A percentile compares a stretch with the other conserved stretches of the same genome.
phyloP scores from a whole-genome alignment of 92 coral and sea anemone genomes.

The Epizoanthus rinbou region DNA sequence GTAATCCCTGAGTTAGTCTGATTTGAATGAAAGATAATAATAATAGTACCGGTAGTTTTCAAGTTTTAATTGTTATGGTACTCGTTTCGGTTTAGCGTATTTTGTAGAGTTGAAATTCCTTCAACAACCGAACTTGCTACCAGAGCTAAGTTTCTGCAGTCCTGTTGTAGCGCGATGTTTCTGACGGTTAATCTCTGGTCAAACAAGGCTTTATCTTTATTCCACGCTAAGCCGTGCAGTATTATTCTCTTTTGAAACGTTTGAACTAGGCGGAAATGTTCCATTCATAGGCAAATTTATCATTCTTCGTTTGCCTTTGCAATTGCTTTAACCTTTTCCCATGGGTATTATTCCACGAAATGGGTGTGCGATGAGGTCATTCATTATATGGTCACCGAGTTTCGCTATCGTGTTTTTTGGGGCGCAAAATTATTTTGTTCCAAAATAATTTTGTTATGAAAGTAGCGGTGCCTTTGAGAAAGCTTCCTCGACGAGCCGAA shows the following conservation, averaged over 20 bases:
- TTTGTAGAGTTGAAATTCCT: background rate
- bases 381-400: background rate
- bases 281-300: conserved; percentile 40
- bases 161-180: background rate
- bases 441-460: background rate
- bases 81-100: background rate
- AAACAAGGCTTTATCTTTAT: background rate
- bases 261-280: conserved; percentile 19
- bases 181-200: background rate
- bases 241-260: conserved; percentile 5
- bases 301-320: background rate
- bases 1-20: background rate
- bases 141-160: background rate
- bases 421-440: background rate
- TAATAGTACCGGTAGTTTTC: background rate
- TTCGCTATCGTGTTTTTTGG: background rate
- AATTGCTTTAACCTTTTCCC: conserved; percentile 1
- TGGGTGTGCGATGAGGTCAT: background rate
- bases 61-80: background rate
- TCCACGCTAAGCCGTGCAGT: conserved; percentile 27
- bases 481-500: background rate
- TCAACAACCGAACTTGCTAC: background rate
- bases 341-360: background rate
- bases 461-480: conserved; percentile 24
- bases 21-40: background rate